Conservation (phyloP, 2,113 vertebrate genomes). For the Smithornis capensis region DNA sequence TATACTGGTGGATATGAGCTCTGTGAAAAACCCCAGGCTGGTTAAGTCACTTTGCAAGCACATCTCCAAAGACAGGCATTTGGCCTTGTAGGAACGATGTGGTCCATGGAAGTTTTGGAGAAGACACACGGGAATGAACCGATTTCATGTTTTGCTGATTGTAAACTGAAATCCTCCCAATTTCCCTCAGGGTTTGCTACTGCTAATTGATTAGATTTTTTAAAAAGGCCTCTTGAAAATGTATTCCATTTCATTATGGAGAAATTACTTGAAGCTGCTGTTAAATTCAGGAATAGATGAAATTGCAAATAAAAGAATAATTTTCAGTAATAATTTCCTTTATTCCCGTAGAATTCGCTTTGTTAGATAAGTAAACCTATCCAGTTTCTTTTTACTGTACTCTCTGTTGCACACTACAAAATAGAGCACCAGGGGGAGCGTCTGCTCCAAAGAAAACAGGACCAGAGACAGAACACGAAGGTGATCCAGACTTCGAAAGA, state of each 20-base stretch:
- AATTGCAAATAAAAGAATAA: not conserved
- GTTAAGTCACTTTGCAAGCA: not conserved
- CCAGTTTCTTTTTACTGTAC: not conserved
- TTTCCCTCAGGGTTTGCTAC: not conserved
- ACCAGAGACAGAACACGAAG: accelerated
- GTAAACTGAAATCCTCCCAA: not conserved
- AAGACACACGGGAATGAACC: not conserved
- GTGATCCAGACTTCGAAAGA: not conserved
- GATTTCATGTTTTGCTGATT: not conserved
- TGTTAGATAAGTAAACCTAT: not conserved
- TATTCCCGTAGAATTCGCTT: not conserved
- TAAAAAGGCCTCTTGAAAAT: not conserved
- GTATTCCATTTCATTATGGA: not conserved
- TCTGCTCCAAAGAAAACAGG: not conserved
- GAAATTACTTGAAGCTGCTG: not conserved
- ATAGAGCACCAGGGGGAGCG: slow-evolving; percentile 8
- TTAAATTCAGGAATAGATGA: not conserved
- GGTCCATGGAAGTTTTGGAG: not conserved
- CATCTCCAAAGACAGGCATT: not conserved
- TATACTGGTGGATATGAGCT: not conserved
- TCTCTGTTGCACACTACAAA: not conserved
- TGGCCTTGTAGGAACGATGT: not conserved
- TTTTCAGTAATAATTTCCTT: not conserved
- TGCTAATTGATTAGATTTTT: not conserved
- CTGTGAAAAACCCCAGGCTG: not conserved